A percentile compares a stretch with the other conserved stretches of the same genome.
Conservation (phyloP, 1,140 invertebrate species). For the Telenomus remus region DNA sequence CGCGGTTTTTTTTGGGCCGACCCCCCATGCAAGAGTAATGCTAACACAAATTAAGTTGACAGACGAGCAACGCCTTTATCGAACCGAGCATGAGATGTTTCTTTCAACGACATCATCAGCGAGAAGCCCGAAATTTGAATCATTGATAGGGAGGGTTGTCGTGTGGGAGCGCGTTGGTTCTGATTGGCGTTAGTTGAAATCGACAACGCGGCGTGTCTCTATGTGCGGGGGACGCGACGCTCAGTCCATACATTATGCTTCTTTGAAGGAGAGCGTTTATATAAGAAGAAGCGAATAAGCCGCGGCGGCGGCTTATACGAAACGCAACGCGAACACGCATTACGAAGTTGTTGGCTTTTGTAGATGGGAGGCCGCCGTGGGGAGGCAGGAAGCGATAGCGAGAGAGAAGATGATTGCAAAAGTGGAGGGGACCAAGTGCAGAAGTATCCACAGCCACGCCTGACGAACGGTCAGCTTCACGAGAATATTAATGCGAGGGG, state of each 20-base stretch:
- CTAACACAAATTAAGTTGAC: too few species aligned
- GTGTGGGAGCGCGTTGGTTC: background rate
- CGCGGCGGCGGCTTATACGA: slow-evolving; percentile 13
- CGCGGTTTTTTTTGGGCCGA: too few species aligned
- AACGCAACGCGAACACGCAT: slow-evolving; percentile 41
- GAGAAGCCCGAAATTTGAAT: too few species aligned
- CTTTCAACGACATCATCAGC: too few species aligned
- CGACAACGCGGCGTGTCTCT: slow-evolving; percentile 43
- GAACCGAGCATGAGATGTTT: too few species aligned
- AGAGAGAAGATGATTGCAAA: slow-evolving; percentile 19
- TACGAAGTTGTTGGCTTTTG: slow-evolving; percentile 40
- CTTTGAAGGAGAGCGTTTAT: slow-evolving; percentile 16
- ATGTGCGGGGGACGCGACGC: slow-evolving; percentile 14
- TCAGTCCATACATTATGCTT: slow-evolving; percentile 40
- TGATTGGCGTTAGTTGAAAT: slow-evolving; percentile 31
- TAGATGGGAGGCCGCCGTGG: slow-evolving; percentile 21
- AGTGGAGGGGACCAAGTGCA: slow-evolving; percentile 30
- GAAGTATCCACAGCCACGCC: slow-evolving; percentile 57
- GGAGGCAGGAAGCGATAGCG: slow-evolving; percentile 16
- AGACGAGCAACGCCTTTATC: too few species aligned
- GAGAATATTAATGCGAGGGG: slow-evolving; percentile 63
- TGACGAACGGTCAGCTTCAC: slow-evolving; percentile 58
- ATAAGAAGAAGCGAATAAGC: slow-evolving; percentile 22
- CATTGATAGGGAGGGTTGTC: background rate
- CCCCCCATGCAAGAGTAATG: too few species aligned